Conservation (phyloP, 2,797 vertebrate species). For the Onychomys leucogaster region DNA sequence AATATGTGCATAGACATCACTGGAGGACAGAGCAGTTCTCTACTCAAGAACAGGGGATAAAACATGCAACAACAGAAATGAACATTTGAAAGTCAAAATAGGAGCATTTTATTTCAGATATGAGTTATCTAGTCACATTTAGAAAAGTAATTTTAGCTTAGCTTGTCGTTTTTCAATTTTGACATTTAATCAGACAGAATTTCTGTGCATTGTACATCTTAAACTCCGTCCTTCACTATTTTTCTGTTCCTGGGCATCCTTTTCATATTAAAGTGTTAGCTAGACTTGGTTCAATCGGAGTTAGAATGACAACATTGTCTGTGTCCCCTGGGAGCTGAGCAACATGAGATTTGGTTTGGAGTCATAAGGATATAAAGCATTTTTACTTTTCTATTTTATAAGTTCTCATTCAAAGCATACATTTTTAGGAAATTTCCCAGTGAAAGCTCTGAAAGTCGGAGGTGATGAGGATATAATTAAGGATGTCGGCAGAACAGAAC, state of each 20-base stretch:
- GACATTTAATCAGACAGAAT: constrained; percentile 47
- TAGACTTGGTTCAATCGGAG: neutral
- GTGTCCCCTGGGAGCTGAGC: neutral
- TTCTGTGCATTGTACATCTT: neutral
- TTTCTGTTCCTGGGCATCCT: neutral
- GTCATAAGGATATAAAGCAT: constrained; percentile 7
- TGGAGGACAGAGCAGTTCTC: neutral
- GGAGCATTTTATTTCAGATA: neutral
- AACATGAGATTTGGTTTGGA: neutral
- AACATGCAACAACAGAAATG: constrained; percentile 26
- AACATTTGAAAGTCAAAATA: constrained; percentile 48
- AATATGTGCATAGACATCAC: neutral
- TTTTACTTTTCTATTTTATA: constrained; percentile 29
- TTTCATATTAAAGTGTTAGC: neutral
- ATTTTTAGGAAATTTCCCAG: constrained; percentile 38
- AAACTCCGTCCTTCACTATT: neutral
- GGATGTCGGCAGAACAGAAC: constrained; percentile 75
- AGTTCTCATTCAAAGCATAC: neutral
- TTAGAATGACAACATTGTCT: neutral
- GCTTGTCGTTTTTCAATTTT: constrained; percentile 45
- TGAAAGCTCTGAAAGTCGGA: constrained; percentile 2
- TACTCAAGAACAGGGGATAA: neutral
- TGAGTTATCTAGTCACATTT: constrained; percentile 20
- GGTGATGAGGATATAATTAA: constrained; percentile 46
- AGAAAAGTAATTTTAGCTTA: constrained; percentile 43